Conservation (phyloP, 1,140 invertebrate genomes). For the Papilio glaucus region DNA sequence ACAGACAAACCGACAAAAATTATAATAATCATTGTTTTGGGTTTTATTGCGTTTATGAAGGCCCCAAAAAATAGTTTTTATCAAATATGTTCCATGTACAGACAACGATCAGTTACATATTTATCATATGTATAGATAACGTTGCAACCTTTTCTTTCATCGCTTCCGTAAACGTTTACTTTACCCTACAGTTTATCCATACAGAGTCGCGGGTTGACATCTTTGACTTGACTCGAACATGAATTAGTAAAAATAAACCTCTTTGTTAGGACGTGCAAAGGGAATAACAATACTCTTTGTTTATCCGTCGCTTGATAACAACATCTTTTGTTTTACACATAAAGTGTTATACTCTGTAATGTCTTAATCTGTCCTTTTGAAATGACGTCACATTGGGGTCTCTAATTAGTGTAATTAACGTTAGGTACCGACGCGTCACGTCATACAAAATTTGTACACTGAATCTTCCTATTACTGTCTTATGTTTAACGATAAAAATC, state of each 20-base stretch:
- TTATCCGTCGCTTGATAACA: constrained; percentile 27
- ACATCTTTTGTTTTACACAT: constrained; percentile 21
- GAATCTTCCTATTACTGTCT: background rate
- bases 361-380: background rate
- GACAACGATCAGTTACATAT: too few relatives aligned
- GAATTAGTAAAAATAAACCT: constrained; percentile 32
- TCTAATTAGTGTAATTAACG: constrained; percentile 13
- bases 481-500: background rate
- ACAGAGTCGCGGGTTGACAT: constrained; percentile 12
- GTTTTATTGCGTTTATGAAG: background rate
- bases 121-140: background rate
- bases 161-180: background rate
- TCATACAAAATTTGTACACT: background rate
- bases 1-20: too few relatives aligned
- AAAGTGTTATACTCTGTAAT: constrained; percentile 14
- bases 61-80: background rate
- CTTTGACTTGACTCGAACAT: background rate
- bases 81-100: too few relatives aligned
- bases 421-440: background rate
- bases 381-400: background rate
- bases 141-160: background rate
- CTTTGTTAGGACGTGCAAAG: constrained; percentile 21
- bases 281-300: constrained; percentile 26
- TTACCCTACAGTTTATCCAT: background rate
- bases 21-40: too few relatives aligned